Conservation (phyloP, 2,113 vertebrate genomes). For the Heloderma charlesbogerti region DNA sequence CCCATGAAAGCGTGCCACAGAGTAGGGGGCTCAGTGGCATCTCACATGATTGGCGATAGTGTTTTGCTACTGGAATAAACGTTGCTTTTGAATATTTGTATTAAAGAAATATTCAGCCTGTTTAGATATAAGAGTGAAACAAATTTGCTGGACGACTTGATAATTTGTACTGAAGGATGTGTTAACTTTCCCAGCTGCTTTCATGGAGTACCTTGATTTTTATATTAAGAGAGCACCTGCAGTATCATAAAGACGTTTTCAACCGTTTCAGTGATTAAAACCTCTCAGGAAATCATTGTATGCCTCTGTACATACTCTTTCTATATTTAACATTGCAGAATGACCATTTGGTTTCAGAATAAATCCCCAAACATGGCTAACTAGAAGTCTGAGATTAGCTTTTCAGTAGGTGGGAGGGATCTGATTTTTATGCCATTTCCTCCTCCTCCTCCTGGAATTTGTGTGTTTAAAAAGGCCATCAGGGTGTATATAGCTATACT, state of each 20-base stretch:
- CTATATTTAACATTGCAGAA: constrained; percentile 17
- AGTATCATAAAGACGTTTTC: neutral
- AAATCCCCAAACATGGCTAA: neutral
- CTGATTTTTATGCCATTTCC: too few species aligned
- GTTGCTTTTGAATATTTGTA: constrained; percentile 16
- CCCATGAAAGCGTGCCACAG: neutral
- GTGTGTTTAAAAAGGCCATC: neutral
- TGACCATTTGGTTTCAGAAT: neutral
- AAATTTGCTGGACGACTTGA: neutral
- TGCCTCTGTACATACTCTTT: constrained; percentile 34
- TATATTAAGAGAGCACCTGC: neutral
- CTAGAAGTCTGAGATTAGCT: neutral
- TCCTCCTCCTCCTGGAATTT: neutral
- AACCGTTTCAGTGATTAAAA: constrained; percentile 25
- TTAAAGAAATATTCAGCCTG: constrained; percentile 31
- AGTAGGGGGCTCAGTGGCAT: neutral
- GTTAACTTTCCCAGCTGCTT: neutral
- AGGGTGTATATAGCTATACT: accelerated
- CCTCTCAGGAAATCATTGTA: constrained; percentile 57
- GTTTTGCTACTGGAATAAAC: constrained; percentile 51
- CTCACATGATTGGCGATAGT: neutral
- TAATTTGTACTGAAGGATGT: neutral
- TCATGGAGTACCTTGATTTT: neutral
- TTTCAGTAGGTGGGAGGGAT: neutral
- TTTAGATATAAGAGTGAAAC: neutral